Conservation (phyloP, 2,888 invertebrate species). For the Gnatocerus cornutus region DNA sequence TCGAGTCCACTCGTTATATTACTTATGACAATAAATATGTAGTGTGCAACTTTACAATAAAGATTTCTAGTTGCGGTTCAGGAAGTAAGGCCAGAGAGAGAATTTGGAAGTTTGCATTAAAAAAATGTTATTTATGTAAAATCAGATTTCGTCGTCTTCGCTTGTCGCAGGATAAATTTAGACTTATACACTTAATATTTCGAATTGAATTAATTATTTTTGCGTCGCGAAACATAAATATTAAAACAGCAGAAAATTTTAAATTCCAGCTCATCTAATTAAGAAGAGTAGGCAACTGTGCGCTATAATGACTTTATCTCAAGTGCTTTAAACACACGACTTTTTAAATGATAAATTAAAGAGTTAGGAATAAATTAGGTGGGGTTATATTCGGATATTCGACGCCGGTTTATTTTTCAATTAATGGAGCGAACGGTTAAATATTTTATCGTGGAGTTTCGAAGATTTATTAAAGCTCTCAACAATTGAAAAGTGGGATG, state of each 20-base stretch:
- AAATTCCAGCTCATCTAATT: neutral
- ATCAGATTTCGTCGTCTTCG: neutral
- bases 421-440: constrained; percentile 32
- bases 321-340: constrained; percentile 8
- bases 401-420: constrained; percentile 22
- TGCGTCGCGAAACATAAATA: neutral
- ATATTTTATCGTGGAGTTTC: constrained; percentile 26
- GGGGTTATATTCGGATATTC: neutral
- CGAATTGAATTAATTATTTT: constrained; percentile 2
- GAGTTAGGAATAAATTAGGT: constrained; percentile 10
- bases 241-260: constrained; percentile 2
- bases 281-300: neutral
- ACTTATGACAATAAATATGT: too few relatives aligned
- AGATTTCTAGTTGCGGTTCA: too few relatives aligned
- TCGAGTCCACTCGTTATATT: too few relatives aligned
- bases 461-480: constrained; percentile 26
- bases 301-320: neutral
- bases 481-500: constrained; percentile 22
- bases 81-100: too few relatives aligned
- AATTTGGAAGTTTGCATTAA: neutral
- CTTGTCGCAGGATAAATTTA: neutral
- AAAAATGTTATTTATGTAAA: neutral
- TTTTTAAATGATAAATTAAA: constrained; percentile 7
- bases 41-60: too few relatives aligned
- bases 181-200: neutral